Evolutionary conservation across 2,113 vertebrate species (phyloP).

Genomic region (Grammomys surdaster): DNA sequence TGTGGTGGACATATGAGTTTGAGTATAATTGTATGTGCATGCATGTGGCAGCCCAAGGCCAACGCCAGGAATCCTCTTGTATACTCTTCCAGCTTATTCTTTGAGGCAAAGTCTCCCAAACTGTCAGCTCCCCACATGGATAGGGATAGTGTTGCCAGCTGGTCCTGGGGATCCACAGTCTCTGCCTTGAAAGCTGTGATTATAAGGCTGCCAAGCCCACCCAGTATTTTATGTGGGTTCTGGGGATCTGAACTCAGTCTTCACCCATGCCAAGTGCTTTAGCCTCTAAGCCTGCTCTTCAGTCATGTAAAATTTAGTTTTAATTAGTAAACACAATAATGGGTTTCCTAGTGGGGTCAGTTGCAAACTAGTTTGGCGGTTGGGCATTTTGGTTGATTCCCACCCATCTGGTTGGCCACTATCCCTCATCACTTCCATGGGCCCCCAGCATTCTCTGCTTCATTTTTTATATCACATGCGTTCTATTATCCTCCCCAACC

Average conservation of each 20-base stretch:
- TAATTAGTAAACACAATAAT: not conserved
- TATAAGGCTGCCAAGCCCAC: not conserved
- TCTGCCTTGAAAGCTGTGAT: not conserved
- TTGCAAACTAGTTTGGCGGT: not conserved
- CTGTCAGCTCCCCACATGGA: not conserved
- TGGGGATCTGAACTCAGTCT: not conserved
- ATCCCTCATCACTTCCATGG: not conserved
- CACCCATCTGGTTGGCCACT: not conserved
- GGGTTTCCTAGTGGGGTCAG: not conserved
- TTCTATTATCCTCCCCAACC: not conserved
- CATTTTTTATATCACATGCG: not conserved
- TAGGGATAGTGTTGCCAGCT: not conserved
- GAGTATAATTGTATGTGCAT: not conserved
- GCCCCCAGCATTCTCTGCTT: not conserved
- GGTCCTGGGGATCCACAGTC: not conserved
- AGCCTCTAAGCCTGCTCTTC: not conserved
- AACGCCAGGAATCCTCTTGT: not conserved
- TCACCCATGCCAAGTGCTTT: not conserved
- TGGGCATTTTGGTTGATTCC: not conserved
- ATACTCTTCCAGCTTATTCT: not conserved
- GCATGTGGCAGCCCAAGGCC: too few species aligned
- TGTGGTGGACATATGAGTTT: not conserved
- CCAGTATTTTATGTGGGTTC: not conserved
- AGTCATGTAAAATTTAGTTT: not conserved
- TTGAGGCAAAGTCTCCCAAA: not conserved